Base-by-base conservation (phyloP, 2,888 invertebrate species). In the Dynastes tityus region DNA sequence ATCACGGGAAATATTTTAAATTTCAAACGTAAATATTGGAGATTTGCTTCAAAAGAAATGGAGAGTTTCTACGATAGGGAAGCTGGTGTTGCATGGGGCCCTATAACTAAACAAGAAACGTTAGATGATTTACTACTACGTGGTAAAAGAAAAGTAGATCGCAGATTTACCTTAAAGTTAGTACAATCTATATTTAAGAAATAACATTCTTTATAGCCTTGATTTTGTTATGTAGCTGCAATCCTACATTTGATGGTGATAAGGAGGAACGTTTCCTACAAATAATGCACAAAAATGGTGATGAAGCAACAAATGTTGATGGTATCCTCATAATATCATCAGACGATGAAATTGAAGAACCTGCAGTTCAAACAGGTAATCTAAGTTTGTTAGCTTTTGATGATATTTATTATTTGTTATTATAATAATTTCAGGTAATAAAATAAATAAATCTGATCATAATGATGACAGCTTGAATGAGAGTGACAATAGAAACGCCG, bases 61-160 rank as follows among this genome's bases (percentile, higher is more conserved):
- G 71, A 77, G 32, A 65, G 65, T 22, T 71, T 63, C 27, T 73
- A 79, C 29, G 77, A 77, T 32, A 74, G 68, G 32, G 79, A 79
- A 49, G 73, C 51, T 2, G 79, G 77, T 16, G 29, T 79, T 40
- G 71, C 49, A 27, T 79, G 77, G 77, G 79, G 79, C 8, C 73
- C 77, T 13, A 37, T 77, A n/a, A 79, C 79, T 9, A 58, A 77
- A 40, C 32, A 73, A 40, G 79, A 79, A 65, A 51, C 51, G 40
- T 22, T 61, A 22, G 49, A 49, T 22, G 77, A 77, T 37, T 2
- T 79, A 29, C 49, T 78, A 22, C 13, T 67, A 29, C 16, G 22
- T 29, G 53, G 29, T 2, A 32, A 40, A 8, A 71, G 64, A 32
- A 22, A 51, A 53, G 37, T 73, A 32, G 27, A 37, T 27, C 22